phyloP scores from a whole-genome alignment of 1,140 invertebrate species.

The Drosophila setifemur region DNA sequence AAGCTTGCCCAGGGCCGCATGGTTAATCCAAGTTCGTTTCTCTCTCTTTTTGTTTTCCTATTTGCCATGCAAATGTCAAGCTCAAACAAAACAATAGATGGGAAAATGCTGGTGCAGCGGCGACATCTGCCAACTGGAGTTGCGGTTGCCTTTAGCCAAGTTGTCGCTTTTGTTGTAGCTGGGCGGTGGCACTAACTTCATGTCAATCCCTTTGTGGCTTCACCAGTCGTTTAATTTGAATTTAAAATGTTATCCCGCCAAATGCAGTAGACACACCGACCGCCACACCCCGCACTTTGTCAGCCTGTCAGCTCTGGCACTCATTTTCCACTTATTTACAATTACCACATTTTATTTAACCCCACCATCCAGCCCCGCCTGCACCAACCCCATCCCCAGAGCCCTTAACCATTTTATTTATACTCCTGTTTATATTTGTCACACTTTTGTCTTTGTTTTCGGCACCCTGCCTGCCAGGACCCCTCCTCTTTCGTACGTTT shows the following conservation, averaged over 20 bases:
- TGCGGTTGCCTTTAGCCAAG: constrained; percentile 62
- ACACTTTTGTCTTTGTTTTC: constrained; percentile 71
- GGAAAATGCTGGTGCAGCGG: constrained; percentile 36
- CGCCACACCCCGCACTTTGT: background rate
- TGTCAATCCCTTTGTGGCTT: constrained; percentile 80
- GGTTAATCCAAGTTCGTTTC: background rate
- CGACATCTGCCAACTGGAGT: constrained; percentile 49
- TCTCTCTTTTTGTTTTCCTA: constrained; percentile 2
- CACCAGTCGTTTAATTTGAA: constrained; percentile 79
- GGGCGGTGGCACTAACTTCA: constrained; percentile 67
- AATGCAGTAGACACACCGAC: constrained; percentile 50
- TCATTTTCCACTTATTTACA: constrained; percentile 81
- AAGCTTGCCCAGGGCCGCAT: constrained; percentile 18
- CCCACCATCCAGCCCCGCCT: background rate
- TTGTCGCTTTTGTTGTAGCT: constrained; percentile 37
- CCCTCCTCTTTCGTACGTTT: constrained; percentile 41
- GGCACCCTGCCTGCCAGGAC: background rate
- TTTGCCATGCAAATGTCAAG: constrained; percentile 66
- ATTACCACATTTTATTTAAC: constrained; percentile 79
- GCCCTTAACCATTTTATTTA: constrained; percentile 74
- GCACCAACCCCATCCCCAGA: background rate
- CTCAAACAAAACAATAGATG: constrained; percentile 60
- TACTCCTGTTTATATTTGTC: constrained; percentile 78
- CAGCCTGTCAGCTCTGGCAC: constrained; percentile 15
- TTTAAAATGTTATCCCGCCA: constrained; percentile 77